A percentile compares a stretch with the other conserved stretches of the same genome.
Evolutionary conservation across 2,888 invertebrate genomes (phyloP).

Genomic region (Gortyna flavago): DNA sequence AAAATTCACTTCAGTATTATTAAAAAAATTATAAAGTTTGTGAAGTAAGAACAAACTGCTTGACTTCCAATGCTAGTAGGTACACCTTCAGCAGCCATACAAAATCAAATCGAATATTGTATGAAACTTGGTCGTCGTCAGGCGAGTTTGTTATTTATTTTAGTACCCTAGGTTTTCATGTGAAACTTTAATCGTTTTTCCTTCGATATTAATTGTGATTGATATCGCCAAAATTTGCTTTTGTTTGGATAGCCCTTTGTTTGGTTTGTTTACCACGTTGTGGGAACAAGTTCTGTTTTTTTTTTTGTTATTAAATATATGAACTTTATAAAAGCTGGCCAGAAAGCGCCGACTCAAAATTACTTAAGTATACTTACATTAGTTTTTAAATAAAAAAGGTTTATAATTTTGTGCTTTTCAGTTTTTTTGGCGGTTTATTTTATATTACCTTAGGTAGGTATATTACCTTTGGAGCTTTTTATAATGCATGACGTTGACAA

Average conservation of each 20-base stretch:
- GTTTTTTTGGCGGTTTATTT: too few species aligned
- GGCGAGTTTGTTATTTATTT: slow-evolving; percentile 22
- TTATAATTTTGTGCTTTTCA: too few species aligned
- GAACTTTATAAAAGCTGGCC: too few species aligned
- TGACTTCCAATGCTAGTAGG: slow-evolving; percentile 6
- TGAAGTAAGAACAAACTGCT: slow-evolving; percentile 22
- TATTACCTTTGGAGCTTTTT: too few species aligned
- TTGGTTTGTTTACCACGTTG: neutral
- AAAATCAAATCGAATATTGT: slow-evolving; percentile 36
- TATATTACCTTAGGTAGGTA: too few species aligned
- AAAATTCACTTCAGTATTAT: neutral
- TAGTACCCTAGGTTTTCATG: neutral
- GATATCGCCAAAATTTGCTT: neutral
- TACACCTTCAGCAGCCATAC: slow-evolving; percentile 27
- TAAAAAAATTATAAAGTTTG: slow-evolving; percentile 7
- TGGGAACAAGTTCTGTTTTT: neutral
- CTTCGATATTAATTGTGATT: slow-evolving; percentile 11
- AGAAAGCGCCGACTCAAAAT: too few species aligned
- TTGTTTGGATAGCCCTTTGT: slow-evolving; percentile 7
- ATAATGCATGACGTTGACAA: too few species aligned
- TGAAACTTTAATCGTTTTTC: neutral
- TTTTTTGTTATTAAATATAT: too few species aligned
- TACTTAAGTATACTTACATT: too few species aligned
- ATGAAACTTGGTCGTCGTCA: slow-evolving; percentile 11
- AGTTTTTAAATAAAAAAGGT: too few species aligned